Base-by-base conservation (phyloP, 1,140 invertebrate genomes). In the Calephelis nemesis region DNA sequence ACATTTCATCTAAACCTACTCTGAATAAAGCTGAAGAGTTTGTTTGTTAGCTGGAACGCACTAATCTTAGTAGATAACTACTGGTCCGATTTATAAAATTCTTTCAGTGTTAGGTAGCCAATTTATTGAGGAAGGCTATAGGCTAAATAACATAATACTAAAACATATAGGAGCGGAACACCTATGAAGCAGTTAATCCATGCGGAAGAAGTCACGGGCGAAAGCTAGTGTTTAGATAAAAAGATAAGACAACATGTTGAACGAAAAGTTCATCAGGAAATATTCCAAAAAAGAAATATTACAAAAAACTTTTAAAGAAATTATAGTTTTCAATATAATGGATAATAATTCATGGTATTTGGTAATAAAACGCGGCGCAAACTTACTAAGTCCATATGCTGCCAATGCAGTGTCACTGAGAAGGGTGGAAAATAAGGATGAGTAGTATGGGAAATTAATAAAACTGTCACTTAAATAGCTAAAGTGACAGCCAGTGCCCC, bases 381-480 rank as follows among this genome's bases (percentile, higher is more conserved):
- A 79, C 72, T 73, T 76, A 75, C 75, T 72, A 70, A 70, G 72
- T 83, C 84, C 85, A 89, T 88, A 87, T 88, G 87, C 78, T 78
- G 72, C 79, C 82, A 78, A 70, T 80, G 82, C 76, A 79, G 80
- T 75, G 74, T 80, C 81, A 81, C 81, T 73, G 79, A 82, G 79
- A 80, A 78, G 88, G 88, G 88, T 87, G 86, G 82, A 87, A 84
- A 84, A 84, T 83, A 74, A 83, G 86, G 83, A 87, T 87, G 83
- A 87, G 84, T 83, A 90, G 92, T 92, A 93, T 93, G 93, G 91
- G 92, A 94, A 95, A 95, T 95, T 95, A 95, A 95, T 94, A 95
- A 95, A 95, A 94, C 93, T 94, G 94, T 95, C 94, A 94, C 93
- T 94, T 94, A 93, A 93, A 92, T 90, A 86, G 88, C 90, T 85